Evolutionary conservation across 1,140 invertebrate genomes (phyloP).

Genomic region (Saccostrea glomerata): DNA sequence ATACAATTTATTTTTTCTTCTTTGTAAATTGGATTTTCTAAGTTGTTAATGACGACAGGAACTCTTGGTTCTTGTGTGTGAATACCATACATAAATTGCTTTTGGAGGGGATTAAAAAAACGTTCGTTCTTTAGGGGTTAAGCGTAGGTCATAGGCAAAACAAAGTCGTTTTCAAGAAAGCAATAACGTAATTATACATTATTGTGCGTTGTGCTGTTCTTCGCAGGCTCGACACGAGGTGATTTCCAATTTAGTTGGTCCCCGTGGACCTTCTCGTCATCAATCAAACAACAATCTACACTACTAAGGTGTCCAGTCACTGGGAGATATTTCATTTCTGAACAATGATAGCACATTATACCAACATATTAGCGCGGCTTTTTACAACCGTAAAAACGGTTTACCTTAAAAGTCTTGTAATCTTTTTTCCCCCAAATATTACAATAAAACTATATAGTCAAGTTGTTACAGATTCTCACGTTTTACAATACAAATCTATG

Average conservation of each 20-base stretch:
- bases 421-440: no score
- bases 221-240: background rate
- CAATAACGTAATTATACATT: conserved; percentile 5
- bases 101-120: conserved; percentile 21
- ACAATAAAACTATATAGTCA: no score
- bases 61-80: background rate
- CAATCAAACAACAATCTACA: conserved; percentile 5
- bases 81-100: conserved; percentile 36
- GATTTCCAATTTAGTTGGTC: conserved; percentile 1
- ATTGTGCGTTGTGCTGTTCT: background rate
- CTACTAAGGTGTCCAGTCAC: background rate
- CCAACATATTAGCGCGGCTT: no score
- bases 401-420: no score
- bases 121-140: conserved; percentile 28
- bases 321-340: background rate
- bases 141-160: conserved; percentile 23
- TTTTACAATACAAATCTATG: no score
- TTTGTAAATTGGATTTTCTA: conserved; percentile 36
- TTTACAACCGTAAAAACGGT: no score
- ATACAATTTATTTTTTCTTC: conserved; percentile 27
- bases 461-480: no score
- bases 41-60: conserved; percentile 31
- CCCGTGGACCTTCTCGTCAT: background rate
- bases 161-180: background rate
- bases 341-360: background rate